Conservation (phyloP, 1,140 invertebrate species). For the Teleopsis dalmanni region DNA sequence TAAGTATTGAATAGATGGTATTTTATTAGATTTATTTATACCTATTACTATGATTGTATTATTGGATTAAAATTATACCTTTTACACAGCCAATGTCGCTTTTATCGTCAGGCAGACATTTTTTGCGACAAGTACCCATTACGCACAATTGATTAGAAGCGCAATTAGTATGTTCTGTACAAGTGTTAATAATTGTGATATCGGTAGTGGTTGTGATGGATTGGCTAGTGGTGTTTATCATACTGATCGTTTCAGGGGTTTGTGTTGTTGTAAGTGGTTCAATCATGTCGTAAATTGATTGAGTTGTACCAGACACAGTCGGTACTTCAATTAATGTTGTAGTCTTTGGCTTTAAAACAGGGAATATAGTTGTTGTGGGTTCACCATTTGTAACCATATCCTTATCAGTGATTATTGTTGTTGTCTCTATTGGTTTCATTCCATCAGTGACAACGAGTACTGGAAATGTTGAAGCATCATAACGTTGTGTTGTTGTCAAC, state of each 20-base stretch:
- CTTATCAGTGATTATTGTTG: not conserved
- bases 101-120: slow-evolving; percentile 48
- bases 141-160: slow-evolving; percentile 49
- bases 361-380: slow-evolving; percentile 16
- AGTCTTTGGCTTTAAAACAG: slow-evolving; percentile 16
- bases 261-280: slow-evolving; percentile 10
- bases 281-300: slow-evolving; percentile 19
- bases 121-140: slow-evolving; percentile 48
- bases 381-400: not conserved
- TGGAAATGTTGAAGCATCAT: slow-evolving; percentile 11
- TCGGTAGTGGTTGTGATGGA: slow-evolving; percentile 8
- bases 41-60: no score
- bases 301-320: slow-evolving; percentile 34
- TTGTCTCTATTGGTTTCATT: not conserved
- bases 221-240: not conserved
- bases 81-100: slow-evolving; percentile 19
- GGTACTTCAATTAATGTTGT: slow-evolving; percentile 37
- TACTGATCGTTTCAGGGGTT: slow-evolving; percentile 5
- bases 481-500: slow-evolving; percentile 17
- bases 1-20: no score
- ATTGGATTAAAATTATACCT: slow-evolving; percentile 18
- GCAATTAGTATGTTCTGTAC: slow-evolving; percentile 47
- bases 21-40: no score
- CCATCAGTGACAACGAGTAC: slow-evolving; percentile 9
- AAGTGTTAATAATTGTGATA: slow-evolving; percentile 40